Percentiles rank a stretch among this genome's conserved stretches.
Conservation (phyloP, 2,797 vertebrate species). For the Phataginus tricuspis region DNA sequence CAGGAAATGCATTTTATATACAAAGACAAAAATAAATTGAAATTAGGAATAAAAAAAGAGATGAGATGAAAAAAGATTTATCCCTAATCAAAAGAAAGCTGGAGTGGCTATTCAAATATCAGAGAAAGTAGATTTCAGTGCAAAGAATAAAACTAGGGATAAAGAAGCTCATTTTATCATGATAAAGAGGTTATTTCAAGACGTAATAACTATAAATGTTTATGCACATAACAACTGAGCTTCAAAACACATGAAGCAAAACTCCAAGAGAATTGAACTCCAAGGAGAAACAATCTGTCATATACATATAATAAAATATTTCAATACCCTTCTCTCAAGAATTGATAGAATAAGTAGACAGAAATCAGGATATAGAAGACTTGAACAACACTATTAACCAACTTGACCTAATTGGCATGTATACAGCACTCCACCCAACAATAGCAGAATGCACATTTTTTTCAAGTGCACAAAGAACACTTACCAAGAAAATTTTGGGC, state of each 20-base stretch:
- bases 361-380: slow-evolving; percentile 30
- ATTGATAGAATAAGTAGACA: slow-evolving; percentile 24
- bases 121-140: slow-evolving; percentile 25
- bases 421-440: slow-evolving; percentile 57
- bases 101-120: neutral
- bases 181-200: neutral
- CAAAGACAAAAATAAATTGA: slow-evolving; percentile 21
- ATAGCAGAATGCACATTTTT: slow-evolving; percentile 57
- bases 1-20: neutral
- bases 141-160: neutral
- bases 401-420: slow-evolving; percentile 55
- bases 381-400: slow-evolving; percentile 38
- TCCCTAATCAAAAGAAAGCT: neutral
- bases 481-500: slow-evolving; percentile 64
- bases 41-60: neutral
- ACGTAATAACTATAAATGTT: neutral
- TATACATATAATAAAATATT: neutral
- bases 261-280: neutral
- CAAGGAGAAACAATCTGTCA: neutral
- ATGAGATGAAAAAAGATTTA: neutral
- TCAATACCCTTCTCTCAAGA: neutral
- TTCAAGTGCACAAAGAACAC: slow-evolving; percentile 54
- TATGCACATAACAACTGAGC: neutral
- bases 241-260: slow-evolving; percentile 48
- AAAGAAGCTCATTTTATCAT: neutral